Conservation (phyloP, 2,113 vertebrate species). For the Tonatia bakeri region DNA sequence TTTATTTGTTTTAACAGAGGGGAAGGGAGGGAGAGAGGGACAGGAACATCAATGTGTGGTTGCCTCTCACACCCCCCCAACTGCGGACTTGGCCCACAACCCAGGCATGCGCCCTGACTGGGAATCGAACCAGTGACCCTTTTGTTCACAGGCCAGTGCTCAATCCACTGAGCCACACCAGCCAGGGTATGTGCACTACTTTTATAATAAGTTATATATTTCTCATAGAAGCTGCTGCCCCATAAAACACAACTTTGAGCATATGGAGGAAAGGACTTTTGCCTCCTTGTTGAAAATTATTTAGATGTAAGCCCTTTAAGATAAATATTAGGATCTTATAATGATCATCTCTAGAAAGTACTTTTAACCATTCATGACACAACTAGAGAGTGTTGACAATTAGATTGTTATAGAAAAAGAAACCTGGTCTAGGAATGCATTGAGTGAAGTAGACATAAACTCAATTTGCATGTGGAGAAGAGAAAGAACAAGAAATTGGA, state of each 20-base stretch:
- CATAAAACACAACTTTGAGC: not conserved
- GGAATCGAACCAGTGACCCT: no score
- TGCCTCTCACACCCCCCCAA: no score
- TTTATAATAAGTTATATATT: not conserved
- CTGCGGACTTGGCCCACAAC: no score
- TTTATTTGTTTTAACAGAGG: no score
- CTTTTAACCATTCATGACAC: not conserved
- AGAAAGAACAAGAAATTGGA: no score
- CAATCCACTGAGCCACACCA: no score
- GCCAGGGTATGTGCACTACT: not conserved
- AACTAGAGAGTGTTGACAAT: not conserved
- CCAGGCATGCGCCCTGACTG: no score
- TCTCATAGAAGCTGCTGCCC: not conserved
- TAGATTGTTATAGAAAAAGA: not conserved
- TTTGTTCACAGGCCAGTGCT: no score
- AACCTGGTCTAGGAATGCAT: rapidly evolving
- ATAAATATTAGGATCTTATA: not conserved
- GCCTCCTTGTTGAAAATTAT: not conserved
- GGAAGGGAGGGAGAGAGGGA: no score
- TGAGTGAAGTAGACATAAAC: not conserved
- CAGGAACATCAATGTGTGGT: no score
- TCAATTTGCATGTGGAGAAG: not conserved
- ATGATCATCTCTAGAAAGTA: not conserved
- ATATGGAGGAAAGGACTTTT: not conserved
- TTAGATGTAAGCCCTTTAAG: conserved; percentile 13